Base-by-base conservation (phyloP, 2,797 vertebrate genomes). In the Acropternis orthonyx region DNA sequence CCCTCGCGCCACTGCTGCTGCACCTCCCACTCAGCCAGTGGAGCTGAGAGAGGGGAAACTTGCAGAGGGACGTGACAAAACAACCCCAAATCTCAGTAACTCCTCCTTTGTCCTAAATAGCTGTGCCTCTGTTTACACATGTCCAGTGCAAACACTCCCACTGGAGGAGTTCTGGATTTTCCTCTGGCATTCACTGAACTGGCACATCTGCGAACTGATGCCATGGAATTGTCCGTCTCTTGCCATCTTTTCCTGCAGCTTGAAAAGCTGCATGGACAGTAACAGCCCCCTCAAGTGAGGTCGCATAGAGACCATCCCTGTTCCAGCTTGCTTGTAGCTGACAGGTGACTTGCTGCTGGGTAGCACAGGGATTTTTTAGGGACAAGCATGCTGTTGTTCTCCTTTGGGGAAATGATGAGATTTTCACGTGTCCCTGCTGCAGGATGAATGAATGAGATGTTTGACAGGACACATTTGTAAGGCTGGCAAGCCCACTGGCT, bases 361-460 rank as follows among this genome's bases (percentile, higher is more conserved):
- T 16, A 36, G 58, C 1, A 2, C 3, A 1, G 49, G 30, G 52
- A 44, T 67, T 39, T 88, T 68, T 87, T 72, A 46, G 65, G 83
- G 63, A 96, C 93, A 97, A 80, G 65, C 0, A 0, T 1, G 3
- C 37, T 63, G 76, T 75, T 88, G 68, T 95, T 87, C 52, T 65
- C 24, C 81, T 67, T 17, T 6, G 36, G 46, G 71, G 69, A 89
- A 91, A 85, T 77, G 71, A 92, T 56, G 93, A 2, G n/a, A 71
- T 88, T 94, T 93, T 94, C 79, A 87, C 6, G 12, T 46, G 66
- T 88, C 65, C 46, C 63, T 0, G 0, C 41, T 68, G 71, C 85
- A 55, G 82, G 28, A 78, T 27, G 78, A 84, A 91, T 93, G 92
- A 97, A 95, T 69, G 88, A 96, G 92, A 49, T 11, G 0, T 93